A percentile compares a stretch with the other conserved stretches of the same genome.
These are phyloP conservation scores for Caracal caracal DNA, from an alignment of 2,113 vertebrate species.

Conservation along the genomic window DNA sequence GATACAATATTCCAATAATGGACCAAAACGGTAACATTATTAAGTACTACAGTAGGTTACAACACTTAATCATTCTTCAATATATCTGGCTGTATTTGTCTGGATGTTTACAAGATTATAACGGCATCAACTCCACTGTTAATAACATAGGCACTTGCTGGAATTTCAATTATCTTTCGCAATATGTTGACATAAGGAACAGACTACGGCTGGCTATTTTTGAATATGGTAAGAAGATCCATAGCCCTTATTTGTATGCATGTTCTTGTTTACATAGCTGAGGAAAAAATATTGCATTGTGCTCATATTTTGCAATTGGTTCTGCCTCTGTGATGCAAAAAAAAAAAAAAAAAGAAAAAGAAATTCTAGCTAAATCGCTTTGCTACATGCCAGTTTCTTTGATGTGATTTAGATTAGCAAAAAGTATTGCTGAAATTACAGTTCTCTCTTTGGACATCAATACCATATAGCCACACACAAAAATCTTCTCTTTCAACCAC, in stretches of 20 bases:
- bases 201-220: slow-evolving; percentile 29
- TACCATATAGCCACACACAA: background rate
- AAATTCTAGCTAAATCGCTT: slow-evolving; percentile 56
- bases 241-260: slow-evolving; percentile 46
- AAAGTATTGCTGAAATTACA: slow-evolving; percentile 34
- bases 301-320: slow-evolving; percentile 56
- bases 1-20: slow-evolving; percentile 74
- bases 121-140: slow-evolving; percentile 65
- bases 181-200: slow-evolving; percentile 51
- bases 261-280: slow-evolving; percentile 66
- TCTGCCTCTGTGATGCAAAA: slow-evolving; percentile 38
- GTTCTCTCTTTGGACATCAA: slow-evolving; percentile 35
- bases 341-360: background rate
- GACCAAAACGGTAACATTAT: slow-evolving; percentile 68
- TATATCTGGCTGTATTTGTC: slow-evolving; percentile 25
- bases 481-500: slow-evolving; percentile 25
- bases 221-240: background rate
- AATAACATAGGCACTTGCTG: slow-evolving; percentile 61
- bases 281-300: slow-evolving; percentile 64
- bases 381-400: slow-evolving; percentile 35
- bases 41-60: slow-evolving; percentile 64
- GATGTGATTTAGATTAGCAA: slow-evolving; percentile 23
- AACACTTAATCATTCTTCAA: slow-evolving; percentile 75
- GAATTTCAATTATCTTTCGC: slow-evolving; percentile 74
- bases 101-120: slow-evolving; percentile 74